Base-by-base conservation (phyloP, 2,113 vertebrate species). In the Ptilorrhoa leucosticta region DNA sequence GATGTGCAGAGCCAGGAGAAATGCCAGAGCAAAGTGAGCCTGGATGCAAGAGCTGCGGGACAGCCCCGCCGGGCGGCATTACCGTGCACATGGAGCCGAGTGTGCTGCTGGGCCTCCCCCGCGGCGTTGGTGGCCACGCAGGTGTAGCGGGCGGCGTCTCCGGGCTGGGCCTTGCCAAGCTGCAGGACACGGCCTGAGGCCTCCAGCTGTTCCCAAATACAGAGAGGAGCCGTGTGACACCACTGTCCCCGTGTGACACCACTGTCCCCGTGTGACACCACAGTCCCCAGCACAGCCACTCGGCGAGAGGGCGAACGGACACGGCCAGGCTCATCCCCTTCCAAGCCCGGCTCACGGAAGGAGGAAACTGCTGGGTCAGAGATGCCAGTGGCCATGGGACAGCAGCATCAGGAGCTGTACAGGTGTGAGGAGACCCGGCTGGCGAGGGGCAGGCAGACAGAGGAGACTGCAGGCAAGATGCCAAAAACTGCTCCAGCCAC, bases 91-190 rank as follows among this genome's bases (percentile, higher is more conserved):
- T 97, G 98, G 89, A 99, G 97, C 51, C 87, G 98, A 75, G 98
- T 48, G 89, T 98, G 98, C 90, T 99, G 98, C 27, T 99, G 98
- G 8, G 98, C 97, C 97, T 99, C 99, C 76, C 99, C 99, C 23
- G 99, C 99, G 5, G 99, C 98, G 24, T 99, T 99, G 71, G 99
- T 99, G 92, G 99, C 99, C 95, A 99, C 98, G 61, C 99, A 99
- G 20, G 98, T 99, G 89, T 99, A 99, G 94, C 73, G 98, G 92
- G 98, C 99, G 91, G 99, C 98, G 72, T 99, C 99, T 87, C 99
- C 98, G 1, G 97, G 95, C 95, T 98, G 95, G 24, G 98, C 97
- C 87, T 97, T 97, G 89, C 96, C 97, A 87, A 99, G 96, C 47
- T 98, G 98, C 37, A 99, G 98, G 83, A 97, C 87, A 94, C 98